These are phyloP conservation scores for Microtus richardsoni DNA, from an alignment of 2,113 vertebrate genomes.

Conservation along the genomic window DNA sequence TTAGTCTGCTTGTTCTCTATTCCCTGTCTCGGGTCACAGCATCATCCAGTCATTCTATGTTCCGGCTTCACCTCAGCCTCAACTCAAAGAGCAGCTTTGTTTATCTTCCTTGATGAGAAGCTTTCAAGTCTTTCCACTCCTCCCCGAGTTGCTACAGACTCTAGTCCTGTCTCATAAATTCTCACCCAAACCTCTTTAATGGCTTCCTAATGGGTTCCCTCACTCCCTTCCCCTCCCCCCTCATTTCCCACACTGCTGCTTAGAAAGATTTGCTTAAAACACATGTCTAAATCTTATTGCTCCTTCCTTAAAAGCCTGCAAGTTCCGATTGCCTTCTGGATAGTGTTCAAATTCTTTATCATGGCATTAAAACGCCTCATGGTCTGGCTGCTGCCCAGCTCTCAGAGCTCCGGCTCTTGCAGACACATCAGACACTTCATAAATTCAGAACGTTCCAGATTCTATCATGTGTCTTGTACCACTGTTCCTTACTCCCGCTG, in stretches of 20 bases:
- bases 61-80: not conserved
- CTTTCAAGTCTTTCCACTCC: slow-evolving; percentile 33
- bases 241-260: slow-evolving; percentile 59
- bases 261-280: slow-evolving; percentile 69
- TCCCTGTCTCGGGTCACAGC: not conserved
- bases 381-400: slow-evolving; percentile 31
- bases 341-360: slow-evolving; percentile 61
- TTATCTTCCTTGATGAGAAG: slow-evolving; percentile 44
- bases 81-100: slow-evolving; percentile 48
- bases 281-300: slow-evolving; percentile 59
- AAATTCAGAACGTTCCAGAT: not conserved
- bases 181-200: slow-evolving; percentile 67
- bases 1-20: not conserved
- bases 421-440: not conserved
- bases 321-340: slow-evolving; percentile 66
- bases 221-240: slow-evolving; percentile 10
- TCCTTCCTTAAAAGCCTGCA: slow-evolving; percentile 78
- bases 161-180: slow-evolving; percentile 62
- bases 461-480: not conserved
- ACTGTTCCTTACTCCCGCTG: not conserved
- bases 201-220: slow-evolving; percentile 71
- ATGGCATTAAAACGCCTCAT: slow-evolving; percentile 38
- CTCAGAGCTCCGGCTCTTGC: not conserved
- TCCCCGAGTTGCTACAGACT: slow-evolving; percentile 1
- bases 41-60: slow-evolving; percentile 30